These are phyloP conservation scores for Esox lucius DNA, from an alignment of 2,797 vertebrate species.

Conservation along the genomic window DNA sequence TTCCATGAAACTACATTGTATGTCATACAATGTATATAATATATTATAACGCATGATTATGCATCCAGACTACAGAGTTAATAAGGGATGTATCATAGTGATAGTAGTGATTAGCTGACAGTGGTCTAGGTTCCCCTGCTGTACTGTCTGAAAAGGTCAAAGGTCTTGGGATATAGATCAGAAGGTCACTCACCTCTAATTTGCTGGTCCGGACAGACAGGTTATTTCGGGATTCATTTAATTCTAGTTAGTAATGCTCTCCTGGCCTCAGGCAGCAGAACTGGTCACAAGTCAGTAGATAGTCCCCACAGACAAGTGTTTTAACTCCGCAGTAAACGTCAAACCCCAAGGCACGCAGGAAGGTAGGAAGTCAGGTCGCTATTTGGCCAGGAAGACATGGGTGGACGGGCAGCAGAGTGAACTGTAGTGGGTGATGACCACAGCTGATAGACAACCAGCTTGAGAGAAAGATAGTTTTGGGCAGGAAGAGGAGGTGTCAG, in stretches of 20 bases:
- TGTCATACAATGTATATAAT: too few species aligned
- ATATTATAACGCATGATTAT: not conserved
- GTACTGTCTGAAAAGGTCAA: not conserved
- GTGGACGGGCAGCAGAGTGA: not conserved
- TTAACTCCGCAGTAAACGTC: not conserved
- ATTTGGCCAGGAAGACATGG: not conserved
- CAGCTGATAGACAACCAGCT: not conserved
- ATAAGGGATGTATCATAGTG: not conserved
- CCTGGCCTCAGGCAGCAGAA: not conserved
- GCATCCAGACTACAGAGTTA: not conserved
- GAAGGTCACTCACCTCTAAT: not conserved
- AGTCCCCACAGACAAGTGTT: not conserved
- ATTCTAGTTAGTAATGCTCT: not conserved
- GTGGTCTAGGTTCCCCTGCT: not conserved
- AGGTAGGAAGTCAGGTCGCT: not conserved
- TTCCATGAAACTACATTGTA: not conserved
- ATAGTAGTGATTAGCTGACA: not conserved
- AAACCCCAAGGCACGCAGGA: not conserved
- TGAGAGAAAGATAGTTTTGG: constrained; percentile 12
- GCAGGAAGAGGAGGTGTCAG: constrained; percentile 27
- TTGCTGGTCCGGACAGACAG: not conserved
- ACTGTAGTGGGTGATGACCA: not conserved
- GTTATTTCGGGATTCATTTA: not conserved
- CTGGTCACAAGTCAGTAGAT: not conserved
- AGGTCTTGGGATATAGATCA: not conserved